These are phyloP conservation scores for Fistularia commersonii DNA, from an alignment of 2,797 vertebrate species.

Conservation along the genomic window DNA sequence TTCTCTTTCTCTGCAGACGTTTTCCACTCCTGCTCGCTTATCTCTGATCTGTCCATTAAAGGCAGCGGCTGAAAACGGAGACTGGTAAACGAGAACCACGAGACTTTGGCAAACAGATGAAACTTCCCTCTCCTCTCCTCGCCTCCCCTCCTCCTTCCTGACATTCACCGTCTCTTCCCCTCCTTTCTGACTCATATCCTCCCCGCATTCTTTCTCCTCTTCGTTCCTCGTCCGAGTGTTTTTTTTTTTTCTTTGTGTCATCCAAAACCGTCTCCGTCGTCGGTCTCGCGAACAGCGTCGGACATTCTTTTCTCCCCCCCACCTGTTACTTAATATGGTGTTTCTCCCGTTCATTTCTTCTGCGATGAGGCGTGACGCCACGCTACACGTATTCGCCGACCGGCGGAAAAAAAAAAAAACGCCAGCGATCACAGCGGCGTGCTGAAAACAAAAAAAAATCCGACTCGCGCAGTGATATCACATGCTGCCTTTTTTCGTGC, in stretches of 20 bases:
- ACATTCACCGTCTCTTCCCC: slow-evolving; percentile 19
- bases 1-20: neutral
- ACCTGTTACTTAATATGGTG: neutral
- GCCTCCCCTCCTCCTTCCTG: slow-evolving; percentile 20
- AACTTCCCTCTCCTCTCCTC: slow-evolving; percentile 11
- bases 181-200: slow-evolving; percentile 54
- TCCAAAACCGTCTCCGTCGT: slow-evolving; percentile 18
- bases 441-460: no score
- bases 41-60: slow-evolving; percentile 34
- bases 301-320: no score
- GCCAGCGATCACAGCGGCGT: no score
- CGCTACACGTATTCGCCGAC: no score
- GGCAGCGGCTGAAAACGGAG: slow-evolving; percentile 4
- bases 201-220: slow-evolving; percentile 33
- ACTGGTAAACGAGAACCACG: slow-evolving; percentile 11
- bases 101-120: slow-evolving; percentile 5
- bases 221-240: slow-evolving; percentile 23
- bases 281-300: no score
- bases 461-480: no score
- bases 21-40: slow-evolving; percentile 26
- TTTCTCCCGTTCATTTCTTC: slow-evolving; percentile 3
- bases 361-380: no score
- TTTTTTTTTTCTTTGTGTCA: slow-evolving; percentile 9
- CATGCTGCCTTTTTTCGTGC: no score
- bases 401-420: no score